These are phyloP conservation scores for Autographa gamma DNA, from an alignment of 2,888 invertebrate species.

Conservation along the genomic window DNA sequence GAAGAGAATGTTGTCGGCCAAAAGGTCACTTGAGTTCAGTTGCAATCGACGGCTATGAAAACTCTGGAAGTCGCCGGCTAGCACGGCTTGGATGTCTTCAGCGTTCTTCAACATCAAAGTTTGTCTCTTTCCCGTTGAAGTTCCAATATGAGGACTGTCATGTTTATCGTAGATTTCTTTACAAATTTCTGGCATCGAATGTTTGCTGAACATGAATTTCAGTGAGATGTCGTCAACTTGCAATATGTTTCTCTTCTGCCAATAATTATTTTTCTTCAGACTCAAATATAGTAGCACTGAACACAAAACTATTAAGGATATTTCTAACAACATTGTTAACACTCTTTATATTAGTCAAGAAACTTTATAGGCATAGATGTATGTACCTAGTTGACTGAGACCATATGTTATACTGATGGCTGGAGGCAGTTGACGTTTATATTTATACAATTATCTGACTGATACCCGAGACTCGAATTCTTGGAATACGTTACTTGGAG, in stretches of 20 bases:
- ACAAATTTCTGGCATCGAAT: conserved; percentile 70
- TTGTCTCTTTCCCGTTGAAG: conserved; percentile 64
- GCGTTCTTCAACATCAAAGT: conserved; percentile 69
- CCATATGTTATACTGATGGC: too few species aligned
- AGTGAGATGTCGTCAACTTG: conserved; percentile 63
- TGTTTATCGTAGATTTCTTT: conserved; percentile 71
- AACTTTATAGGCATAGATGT: too few species aligned
- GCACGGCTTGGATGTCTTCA: conserved; percentile 72
- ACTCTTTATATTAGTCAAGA: not conserved
- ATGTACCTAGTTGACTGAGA: too few species aligned
- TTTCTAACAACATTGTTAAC: conserved; percentile 42
- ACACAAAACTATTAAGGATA: conserved; percentile 49
- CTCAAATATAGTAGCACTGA: conserved; percentile 47
- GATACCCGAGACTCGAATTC: too few species aligned
- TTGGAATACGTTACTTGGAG: too few species aligned
- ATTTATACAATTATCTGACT: too few species aligned
- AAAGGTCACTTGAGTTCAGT: conserved; percentile 67
- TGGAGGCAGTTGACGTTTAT: too few species aligned
- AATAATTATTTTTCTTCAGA: conserved; percentile 65
- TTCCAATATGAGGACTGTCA: conserved; percentile 66
- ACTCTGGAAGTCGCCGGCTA: conserved; percentile 72
- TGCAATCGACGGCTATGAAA: conserved; percentile 72
- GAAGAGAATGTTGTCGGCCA: conserved; percentile 74
- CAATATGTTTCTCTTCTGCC: conserved; percentile 71
- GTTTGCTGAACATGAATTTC: conserved; percentile 67